These are phyloP conservation scores for Danio choprae DNA, from an alignment of 2,797 vertebrate species.

Conservation along the genomic window DNA sequence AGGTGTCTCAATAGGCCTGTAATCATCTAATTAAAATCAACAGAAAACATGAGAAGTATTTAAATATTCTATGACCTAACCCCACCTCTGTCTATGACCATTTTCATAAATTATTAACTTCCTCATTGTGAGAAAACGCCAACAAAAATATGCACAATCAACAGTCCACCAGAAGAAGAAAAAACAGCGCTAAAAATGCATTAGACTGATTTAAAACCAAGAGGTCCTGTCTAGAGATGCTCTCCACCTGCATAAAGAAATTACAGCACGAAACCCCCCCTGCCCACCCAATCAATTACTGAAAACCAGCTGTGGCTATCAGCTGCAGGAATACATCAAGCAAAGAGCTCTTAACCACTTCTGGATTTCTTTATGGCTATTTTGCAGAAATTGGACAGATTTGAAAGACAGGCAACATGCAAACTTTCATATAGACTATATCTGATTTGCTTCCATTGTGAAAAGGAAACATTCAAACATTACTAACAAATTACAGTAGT, in stretches of 20 bases:
- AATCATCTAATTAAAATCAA: background rate
- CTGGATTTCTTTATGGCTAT: background rate
- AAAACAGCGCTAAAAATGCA: background rate
- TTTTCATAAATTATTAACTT: conserved; percentile 72
- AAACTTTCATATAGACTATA: background rate
- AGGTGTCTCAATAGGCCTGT: background rate
- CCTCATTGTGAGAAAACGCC: background rate
- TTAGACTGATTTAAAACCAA: background rate
- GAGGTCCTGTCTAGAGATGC: conserved; percentile 13
- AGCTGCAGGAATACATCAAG: background rate
- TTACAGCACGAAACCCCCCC: conserved; percentile 3
- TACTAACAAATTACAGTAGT: background rate
- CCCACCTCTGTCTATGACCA: conserved; percentile 66
- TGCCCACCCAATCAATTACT: background rate
- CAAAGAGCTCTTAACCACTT: background rate
- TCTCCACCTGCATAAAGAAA: background rate
- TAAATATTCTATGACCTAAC: conserved; percentile 64
- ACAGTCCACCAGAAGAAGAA: background rate
- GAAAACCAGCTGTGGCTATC: conserved; percentile 20
- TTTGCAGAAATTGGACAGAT: background rate
- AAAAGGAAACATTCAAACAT: background rate
- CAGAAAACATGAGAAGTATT: conserved; percentile 42
- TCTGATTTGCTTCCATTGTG: background rate
- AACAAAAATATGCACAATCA: background rate
- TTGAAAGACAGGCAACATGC: background rate